Base-by-base conservation (phyloP, 2,113 vertebrate genomes). In the Nesogale talazaci region DNA sequence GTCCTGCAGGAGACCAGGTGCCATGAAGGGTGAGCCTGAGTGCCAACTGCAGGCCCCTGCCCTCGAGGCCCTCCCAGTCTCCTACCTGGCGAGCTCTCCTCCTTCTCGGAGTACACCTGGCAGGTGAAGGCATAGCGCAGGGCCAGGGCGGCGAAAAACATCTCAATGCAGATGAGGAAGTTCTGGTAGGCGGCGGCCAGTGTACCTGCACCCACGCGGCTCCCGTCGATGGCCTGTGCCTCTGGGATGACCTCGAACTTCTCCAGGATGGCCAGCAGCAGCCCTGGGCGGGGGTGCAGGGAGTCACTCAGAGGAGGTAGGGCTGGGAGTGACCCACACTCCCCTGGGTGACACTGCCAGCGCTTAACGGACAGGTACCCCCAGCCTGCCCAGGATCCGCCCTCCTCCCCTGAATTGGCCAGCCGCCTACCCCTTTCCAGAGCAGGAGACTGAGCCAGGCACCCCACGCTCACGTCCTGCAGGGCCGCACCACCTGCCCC, bases 111-210 rank as follows among this genome's bases (percentile, higher is more conserved):
- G 92, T 99, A 99, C 85, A 99, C 99, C 12, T 98, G 98, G 97
- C 98, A 99, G 88, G 98, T 98, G 97, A 99, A 99, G 6, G 99
- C 99, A 0, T 99, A 99, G 76, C 98, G 98, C 79, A 99, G 98
- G 14, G 99, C 99, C 0, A 99, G 96, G 31, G 99, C 98, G 2
- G 99, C 99, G 0, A 99, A 99, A 88, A 99, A 95, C 99, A 99
- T 99, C 97, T 99, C 99, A 0, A 99, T 98, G 95, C 99, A 99
- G 97, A 98, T 99, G 96, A 99, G 98, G 93, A 99, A 99, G 97
- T 99, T 99, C 98, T 99, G 99, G 98, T 99, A 99, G 93, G 99
- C 99, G 0, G 99, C 99, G 0, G 99, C 99, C 94, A 99, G 98
- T 0, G 99, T 99, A 70, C 99, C 99, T 0, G 99, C 99, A 10